phyloP scores from a whole-genome alignment of 2,113 vertebrate species.

The Brachypteracias leptosomus region DNA sequence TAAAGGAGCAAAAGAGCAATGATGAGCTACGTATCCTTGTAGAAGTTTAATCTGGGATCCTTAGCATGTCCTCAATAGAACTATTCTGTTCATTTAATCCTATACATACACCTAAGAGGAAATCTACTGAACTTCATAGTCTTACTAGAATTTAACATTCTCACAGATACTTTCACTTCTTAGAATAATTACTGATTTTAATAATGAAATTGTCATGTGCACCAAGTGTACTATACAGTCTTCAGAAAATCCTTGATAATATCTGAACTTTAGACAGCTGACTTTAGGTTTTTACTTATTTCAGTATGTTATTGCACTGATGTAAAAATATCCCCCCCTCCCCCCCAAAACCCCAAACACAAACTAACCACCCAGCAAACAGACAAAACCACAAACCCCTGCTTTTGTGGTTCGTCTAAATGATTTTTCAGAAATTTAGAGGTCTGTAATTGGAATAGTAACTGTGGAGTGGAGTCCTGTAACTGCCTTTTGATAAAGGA shows the following conservation, averaged over 20 bases:
- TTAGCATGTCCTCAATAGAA: neutral
- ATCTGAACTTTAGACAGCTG: neutral
- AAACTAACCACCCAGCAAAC: neutral
- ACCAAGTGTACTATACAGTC: neutral
- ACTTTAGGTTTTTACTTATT: neutral
- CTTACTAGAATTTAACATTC: neutral
- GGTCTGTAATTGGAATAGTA: neutral
- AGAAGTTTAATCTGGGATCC: neutral
- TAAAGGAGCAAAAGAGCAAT: neutral
- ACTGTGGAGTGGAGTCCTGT: neutral
- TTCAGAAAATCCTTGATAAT: neutral
- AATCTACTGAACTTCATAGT: neutral
- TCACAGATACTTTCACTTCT: neutral
- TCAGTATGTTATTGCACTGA: neutral
- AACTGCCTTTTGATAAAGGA: neutral
- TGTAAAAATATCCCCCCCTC: neutral
- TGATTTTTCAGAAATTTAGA: neutral
- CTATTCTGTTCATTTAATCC: neutral
- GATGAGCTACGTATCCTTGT: neutral
- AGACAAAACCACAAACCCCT: neutral
- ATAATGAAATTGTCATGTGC: neutral
- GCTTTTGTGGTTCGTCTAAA: accelerated
- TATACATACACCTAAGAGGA: neutral
- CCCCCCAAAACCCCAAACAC: neutral
- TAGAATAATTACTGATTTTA: neutral